phyloP scores from a whole-genome alignment of 2,797 vertebrate species.

The Sciurus carolinensis region DNA sequence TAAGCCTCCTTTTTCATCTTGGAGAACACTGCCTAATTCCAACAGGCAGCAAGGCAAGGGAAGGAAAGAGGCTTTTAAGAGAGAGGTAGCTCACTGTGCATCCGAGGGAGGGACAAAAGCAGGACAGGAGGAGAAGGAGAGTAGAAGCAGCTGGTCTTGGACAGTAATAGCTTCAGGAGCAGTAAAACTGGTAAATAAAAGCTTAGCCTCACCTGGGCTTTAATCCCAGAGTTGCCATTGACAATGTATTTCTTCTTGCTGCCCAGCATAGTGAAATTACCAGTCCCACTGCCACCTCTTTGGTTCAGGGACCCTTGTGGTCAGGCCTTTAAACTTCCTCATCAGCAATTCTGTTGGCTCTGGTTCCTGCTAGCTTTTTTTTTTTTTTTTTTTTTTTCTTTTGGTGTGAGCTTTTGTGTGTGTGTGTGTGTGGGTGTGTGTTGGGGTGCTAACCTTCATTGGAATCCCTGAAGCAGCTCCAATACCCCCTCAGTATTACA shows the following conservation, averaged over 20 bases:
- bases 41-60: conserved; percentile 42
- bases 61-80: conserved; percentile 27
- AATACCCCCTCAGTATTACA: conserved; percentile 66
- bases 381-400: conserved; percentile 34
- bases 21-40: conserved; percentile 55
- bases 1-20: conserved; percentile 2
- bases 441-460: conserved; percentile 34
- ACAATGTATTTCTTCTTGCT: conserved; percentile 91
- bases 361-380: conserved; percentile 80
- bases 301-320: conserved; percentile 63
- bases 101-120: conserved; percentile 50
- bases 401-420: background rate
- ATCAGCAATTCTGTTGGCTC: conserved; percentile 84
- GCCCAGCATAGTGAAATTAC: conserved; percentile 85
- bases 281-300: conserved; percentile 61
- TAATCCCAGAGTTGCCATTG: conserved; percentile 87
- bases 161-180: rapidly evolving
- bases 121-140: background rate
- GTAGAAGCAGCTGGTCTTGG: background rate
- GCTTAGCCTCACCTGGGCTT: conserved; percentile 91
- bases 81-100: background rate
- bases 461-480: conserved; percentile 71
- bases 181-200: conserved; percentile 60
- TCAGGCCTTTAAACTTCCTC: conserved; percentile 86
- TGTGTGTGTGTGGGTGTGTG: background rate